Base-by-base conservation (phyloP, 1,140 invertebrate species). In the Nylanderia fulva region DNA sequence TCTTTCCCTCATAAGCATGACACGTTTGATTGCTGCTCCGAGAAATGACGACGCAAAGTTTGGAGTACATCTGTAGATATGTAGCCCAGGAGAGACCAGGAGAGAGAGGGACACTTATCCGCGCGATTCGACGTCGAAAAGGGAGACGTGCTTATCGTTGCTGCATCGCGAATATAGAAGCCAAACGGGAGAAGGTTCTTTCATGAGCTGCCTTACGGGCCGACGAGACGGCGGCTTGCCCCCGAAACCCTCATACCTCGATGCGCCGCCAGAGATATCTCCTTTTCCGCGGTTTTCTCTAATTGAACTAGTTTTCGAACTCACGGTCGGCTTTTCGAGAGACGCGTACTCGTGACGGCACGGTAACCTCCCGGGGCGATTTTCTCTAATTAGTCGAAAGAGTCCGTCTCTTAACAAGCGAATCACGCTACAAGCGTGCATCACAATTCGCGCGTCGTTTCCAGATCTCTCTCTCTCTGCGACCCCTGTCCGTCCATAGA, bases 201-300 rank as follows among this genome's bases (percentile, higher is more conserved):
- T 86, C 56, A 27, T 77, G n/a, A n/a, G 88, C 87, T 71, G 64
- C 91, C 90, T 90, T 84, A 92, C 89, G 76, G 83, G 90, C 84
- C 91, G 87, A 77, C 85, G 86, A 86, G 90, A 92, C 90, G 90
- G 88, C 86, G 79, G 90, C 71, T 91, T 94, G 93, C 93, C 93
- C 93, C 93, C 93, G 87, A 94, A 93, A 94, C 93, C 93, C 93
- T 94, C 93, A 94, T 94, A 93, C 92, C 93, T 93, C 90, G 88
- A 92, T 92, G 89, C 85, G 83, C 85, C 84, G 86, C 60, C 79
- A 85, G 80, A 90, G 86, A 92, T 92, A 92, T 90, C 92, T 93
- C 90, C 92, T 93, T 93, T 93, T 93, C 91, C 92, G 90, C 90
- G 91, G 91, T 93, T 93, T 93, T 93, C 93, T 93, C 92, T 93